These are phyloP conservation scores for Pseudomyrmex concolor DNA, from an alignment of 1,140 invertebrate genomes.

Conservation along the genomic window DNA sequence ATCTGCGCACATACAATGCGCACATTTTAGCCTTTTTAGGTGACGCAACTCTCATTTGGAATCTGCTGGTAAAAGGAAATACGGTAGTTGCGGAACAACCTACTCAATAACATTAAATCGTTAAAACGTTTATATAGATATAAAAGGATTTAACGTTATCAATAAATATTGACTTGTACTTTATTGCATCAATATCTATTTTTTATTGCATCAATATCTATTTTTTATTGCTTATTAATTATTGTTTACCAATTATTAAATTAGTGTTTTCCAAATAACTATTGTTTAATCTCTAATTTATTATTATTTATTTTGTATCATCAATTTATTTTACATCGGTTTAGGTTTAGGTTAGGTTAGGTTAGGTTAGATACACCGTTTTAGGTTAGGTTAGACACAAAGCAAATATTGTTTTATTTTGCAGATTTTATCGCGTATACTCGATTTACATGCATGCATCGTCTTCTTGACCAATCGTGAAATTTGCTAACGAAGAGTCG, in stretches of 20 bases:
- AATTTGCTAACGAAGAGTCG: slow-evolving; percentile 34
- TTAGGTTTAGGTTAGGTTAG: too few relatives aligned
- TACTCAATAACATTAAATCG: too few relatives aligned
- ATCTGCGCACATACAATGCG: too few relatives aligned
- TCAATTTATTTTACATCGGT: slow-evolving; percentile 1
- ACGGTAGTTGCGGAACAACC: too few relatives aligned
- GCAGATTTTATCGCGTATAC: slow-evolving; percentile 11
- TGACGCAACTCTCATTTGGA: too few relatives aligned
- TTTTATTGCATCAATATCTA: slow-evolving; percentile 3
- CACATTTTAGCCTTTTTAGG: too few relatives aligned
- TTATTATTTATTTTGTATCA: slow-evolving; percentile 6
- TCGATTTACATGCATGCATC: slow-evolving; percentile 48
- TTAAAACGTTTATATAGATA: too few relatives aligned
- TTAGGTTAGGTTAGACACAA: too few relatives aligned
- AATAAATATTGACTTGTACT: slow-evolving; percentile 11
- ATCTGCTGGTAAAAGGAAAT: too few relatives aligned
- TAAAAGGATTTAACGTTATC: not conserved
- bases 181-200: slow-evolving; percentile 1
- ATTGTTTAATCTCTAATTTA: not conserved
- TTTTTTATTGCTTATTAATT: not conserved
- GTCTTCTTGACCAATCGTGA: slow-evolving; percentile 39
- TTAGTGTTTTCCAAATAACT: slow-evolving; percentile 2
- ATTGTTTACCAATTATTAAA: not conserved
- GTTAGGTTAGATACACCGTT: too few relatives aligned
- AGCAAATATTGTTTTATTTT: slow-evolving; percentile 1